Evolutionary conservation across 2,113 vertebrate genomes (phyloP), one percentile per base, ranked within the genome.

Genomic region (Ciconia maguari): DNA sequence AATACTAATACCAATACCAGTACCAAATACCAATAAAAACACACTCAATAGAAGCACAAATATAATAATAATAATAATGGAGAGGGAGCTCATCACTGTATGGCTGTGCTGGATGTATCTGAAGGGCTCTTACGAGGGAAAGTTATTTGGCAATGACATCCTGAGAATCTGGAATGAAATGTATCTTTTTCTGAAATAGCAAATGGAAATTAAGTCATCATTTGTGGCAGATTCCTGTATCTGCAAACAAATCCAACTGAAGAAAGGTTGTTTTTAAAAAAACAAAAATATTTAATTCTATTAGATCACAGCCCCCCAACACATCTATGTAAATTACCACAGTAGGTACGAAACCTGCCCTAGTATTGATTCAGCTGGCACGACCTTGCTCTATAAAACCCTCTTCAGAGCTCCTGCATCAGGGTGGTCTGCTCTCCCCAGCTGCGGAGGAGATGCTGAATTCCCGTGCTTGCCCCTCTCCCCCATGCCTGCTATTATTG

Each of bases 341-440:
- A n/a, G 66, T 19, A 91, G 54, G 62, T 22, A 93, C 17, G 78
- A 91, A 90, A 91, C 32, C 54, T 87, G 74, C 70, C 85, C 34
- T 22, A 34, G 44, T 97, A 97, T 96, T 97, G 97, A 97, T 76
- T 96, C 94, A 96, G 93, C 96, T 97, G 95, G 87, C 81, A 94
- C 46, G 91, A 86, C 87, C 49, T 54, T 70, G 30, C 49, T 42
- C 77, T 57, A 72, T 82, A 94, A 95, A 94, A 71, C 30, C 19
- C 54, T 79, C n/a, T 76, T 84, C 44, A 42, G 52, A 94, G 74
- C 36, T 55, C 52, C 42, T 44, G 70, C 90, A 93, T 11, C 93
- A 93, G 94, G 95, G 95, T 96, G 96, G 95, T 96, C 93, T 87
- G 78, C 19, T 76, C 66, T 89, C 57, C 52, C 87, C 87, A 95